Evolutionary conservation across 2,888 invertebrate genomes (phyloP).

Genomic region (Syrista parreyssii): DNA sequence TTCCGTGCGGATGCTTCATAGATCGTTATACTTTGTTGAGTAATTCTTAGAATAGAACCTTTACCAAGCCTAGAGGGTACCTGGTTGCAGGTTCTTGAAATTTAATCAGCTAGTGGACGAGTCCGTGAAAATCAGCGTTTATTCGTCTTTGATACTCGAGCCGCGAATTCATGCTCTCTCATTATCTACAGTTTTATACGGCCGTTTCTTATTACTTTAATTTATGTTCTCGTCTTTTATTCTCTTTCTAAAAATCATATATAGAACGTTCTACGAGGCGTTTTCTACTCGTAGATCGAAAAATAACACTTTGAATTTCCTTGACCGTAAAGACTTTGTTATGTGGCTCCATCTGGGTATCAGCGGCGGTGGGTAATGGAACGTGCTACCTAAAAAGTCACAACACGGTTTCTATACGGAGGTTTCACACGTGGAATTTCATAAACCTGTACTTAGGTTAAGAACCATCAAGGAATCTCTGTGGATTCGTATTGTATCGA

Average conservation of each 20-base stretch:
- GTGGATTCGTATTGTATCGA: no score
- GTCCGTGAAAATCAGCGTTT: background rate
- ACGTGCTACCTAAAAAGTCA: no score
- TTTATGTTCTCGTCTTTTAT: background rate
- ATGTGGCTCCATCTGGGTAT: background rate
- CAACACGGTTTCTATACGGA: no score
- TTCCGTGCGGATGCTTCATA: background rate
- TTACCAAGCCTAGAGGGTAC: background rate
- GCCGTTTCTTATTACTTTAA: background rate
- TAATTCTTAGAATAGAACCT: background rate
- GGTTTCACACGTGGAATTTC: no score
- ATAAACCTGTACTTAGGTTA: no score
- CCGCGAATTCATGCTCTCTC: background rate
- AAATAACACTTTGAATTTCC: background rate
- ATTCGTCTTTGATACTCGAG: background rate
- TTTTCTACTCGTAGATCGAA: no score
- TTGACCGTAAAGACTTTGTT: background rate
- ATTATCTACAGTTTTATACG: background rate
- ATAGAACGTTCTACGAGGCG: background rate
- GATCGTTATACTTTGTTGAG: background rate
- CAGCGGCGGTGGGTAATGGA: no score
- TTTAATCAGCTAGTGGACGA: background rate
- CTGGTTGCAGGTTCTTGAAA: background rate
- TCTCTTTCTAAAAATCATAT: background rate
- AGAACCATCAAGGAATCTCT: no score